Conservation (phyloP, 2,888 invertebrate genomes). For the Anthrax anthrax region DNA sequence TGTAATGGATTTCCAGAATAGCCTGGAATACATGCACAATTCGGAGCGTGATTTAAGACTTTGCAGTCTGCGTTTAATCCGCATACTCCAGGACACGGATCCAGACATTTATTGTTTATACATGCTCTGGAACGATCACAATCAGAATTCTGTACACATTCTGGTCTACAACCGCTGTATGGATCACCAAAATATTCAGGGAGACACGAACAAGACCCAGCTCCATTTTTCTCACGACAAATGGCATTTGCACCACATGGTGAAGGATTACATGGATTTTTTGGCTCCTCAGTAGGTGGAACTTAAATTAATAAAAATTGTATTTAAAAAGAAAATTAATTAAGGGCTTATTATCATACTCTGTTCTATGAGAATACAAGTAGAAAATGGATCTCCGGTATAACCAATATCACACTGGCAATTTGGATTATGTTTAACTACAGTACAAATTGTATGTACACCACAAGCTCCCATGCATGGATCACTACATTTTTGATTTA, state of each 20-base stretch:
- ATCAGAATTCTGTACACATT: constrained; percentile 64
- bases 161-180: constrained; percentile 63
- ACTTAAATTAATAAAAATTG: constrained; percentile 16
- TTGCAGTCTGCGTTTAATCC: constrained; percentile 63
- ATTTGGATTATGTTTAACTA: constrained; percentile 60
- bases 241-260: constrained; percentile 69
- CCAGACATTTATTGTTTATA: constrained; percentile 60
- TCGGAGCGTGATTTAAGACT: constrained; percentile 60
- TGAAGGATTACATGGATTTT: constrained; percentile 60
- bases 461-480: constrained; percentile 71
- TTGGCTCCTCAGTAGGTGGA: constrained; percentile 39
- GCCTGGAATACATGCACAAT: constrained; percentile 58
- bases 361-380: constrained; percentile 44
- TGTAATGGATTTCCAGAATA: constrained; percentile 57
- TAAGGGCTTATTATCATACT: constrained; percentile 21
- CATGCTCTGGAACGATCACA: constrained; percentile 58
- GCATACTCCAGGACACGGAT: constrained; percentile 65
- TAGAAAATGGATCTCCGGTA: constrained; percentile 63
- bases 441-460: constrained; percentile 55
- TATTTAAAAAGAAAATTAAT: neutral
- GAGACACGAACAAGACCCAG: constrained; percentile 61
- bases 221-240: constrained; percentile 59
- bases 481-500: constrained; percentile 61
- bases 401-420: constrained; percentile 62
- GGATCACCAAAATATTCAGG: constrained; percentile 65